Conservation (phyloP, 1,140 invertebrate genomes). For the Drosophila biarmipes region DNA sequence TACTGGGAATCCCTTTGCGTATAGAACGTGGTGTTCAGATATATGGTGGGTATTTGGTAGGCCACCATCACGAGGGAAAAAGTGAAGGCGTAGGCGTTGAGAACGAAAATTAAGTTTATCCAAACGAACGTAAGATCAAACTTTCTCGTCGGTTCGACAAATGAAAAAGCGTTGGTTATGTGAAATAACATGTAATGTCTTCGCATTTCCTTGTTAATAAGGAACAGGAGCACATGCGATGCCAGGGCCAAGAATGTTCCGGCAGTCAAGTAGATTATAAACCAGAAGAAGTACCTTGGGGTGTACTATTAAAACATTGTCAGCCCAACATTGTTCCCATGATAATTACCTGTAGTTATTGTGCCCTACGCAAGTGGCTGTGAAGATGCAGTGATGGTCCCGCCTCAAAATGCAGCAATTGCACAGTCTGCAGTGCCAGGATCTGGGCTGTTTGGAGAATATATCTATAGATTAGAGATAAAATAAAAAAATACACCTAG, state of each 20-base stretch:
- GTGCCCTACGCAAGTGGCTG: constrained; percentile 94
- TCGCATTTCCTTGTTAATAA: constrained; percentile 84
- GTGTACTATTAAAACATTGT: not conserved
- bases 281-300: constrained; percentile 85
- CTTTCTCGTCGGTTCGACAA: too few relatives aligned
- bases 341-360: constrained; percentile 94
- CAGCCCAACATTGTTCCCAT: not conserved
- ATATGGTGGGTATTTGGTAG: constrained; percentile 15
- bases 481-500: too few relatives aligned
- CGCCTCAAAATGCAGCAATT: constrained; percentile 94
- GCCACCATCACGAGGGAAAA: constrained; percentile 1
- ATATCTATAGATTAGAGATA: too few relatives aligned
- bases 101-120: not conserved
- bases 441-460: constrained; percentile 86
- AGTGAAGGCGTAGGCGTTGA: not conserved
- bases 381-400: constrained; percentile 98
- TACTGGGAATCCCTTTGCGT: not conserved
- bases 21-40: constrained; percentile 14
- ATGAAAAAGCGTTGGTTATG: not conserved
- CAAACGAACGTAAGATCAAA: not conserved
- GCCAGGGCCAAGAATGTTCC: constrained; percentile 86
- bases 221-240: not conserved
- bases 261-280: constrained; percentile 91
- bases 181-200: not conserved
- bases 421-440: constrained; percentile 95